Evolutionary conservation across 2,113 vertebrate genomes (phyloP).

Genomic region (Clinocottus analis): DNA sequence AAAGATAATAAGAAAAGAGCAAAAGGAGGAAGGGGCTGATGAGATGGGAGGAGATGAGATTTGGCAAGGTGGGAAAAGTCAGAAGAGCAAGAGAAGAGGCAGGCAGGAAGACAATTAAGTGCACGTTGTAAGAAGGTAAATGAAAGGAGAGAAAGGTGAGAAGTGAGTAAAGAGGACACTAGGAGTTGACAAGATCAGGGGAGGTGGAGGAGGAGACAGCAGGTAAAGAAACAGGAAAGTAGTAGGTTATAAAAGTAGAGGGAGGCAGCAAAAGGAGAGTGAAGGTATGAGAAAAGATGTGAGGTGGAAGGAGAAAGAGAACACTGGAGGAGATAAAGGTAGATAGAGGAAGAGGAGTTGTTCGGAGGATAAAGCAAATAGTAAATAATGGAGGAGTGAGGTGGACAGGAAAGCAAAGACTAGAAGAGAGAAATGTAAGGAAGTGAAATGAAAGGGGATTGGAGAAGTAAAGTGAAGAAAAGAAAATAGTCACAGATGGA

Average conservation of each 20-base stretch:
- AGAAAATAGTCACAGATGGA: constrained; percentile 23
- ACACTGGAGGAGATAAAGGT: background rate
- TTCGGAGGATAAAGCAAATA: background rate
- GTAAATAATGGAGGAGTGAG: constrained; percentile 3
- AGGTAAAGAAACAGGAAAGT: background rate
- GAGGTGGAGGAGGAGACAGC: background rate
- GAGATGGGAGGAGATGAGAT: background rate
- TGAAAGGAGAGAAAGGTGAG: background rate
- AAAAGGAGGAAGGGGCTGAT: background rate
- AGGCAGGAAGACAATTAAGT: background rate
- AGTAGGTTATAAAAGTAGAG: background rate
- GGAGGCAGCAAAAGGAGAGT: background rate
- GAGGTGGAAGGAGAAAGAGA: background rate
- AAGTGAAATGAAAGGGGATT: background rate
- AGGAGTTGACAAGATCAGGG: background rate
- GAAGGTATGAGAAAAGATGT: background rate
- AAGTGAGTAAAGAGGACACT: background rate
- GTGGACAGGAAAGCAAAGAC: background rate
- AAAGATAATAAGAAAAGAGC: background rate
- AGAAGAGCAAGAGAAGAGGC: background rate
- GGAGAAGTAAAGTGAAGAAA: background rate
- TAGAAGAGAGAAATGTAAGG: background rate
- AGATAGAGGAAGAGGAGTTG: background rate
- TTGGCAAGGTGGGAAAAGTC: background rate
- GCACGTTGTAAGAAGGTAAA: background rate